phyloP scores from a whole-genome alignment of 2,888 invertebrate genomes.

The Caenorhabditis afra region DNA sequence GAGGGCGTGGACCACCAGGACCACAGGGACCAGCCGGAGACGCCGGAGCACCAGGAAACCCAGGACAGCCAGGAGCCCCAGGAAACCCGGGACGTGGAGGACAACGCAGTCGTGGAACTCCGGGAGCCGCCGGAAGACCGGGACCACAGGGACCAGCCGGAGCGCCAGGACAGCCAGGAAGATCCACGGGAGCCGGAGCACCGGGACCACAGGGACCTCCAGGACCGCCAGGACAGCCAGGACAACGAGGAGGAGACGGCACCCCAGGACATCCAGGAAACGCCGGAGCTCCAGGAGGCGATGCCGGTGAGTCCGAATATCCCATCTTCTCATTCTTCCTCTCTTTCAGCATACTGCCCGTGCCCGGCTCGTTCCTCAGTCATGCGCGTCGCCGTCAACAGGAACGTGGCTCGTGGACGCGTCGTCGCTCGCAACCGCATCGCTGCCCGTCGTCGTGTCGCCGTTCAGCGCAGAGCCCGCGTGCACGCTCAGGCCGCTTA shows the following conservation, averaged over 20 bases:
- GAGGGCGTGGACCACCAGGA: slow-evolving; percentile 57
- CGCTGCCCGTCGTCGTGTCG: slow-evolving; percentile 51
- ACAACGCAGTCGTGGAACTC: slow-evolving; percentile 52
- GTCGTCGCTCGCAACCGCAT: slow-evolving; percentile 46
- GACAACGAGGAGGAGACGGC: slow-evolving; percentile 41
- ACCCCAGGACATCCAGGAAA: slow-evolving; percentile 46
- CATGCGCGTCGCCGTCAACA: slow-evolving; percentile 42
- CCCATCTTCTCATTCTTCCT: background rate
- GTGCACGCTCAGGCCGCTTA: slow-evolving; percentile 43
- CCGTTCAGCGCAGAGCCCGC: slow-evolving; percentile 47
- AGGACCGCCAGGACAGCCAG: slow-evolving; percentile 55
- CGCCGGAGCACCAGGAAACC: slow-evolving; percentile 59
- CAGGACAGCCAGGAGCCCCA: slow-evolving; percentile 54
- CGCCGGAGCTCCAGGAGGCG: slow-evolving; percentile 51
- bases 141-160: slow-evolving; percentile 48
- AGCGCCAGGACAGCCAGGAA: slow-evolving; percentile 55
- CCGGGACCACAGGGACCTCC: slow-evolving; percentile 55
- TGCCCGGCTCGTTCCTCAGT: slow-evolving; percentile 56
- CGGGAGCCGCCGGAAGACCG: slow-evolving; percentile 41
- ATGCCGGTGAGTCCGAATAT: slow-evolving; percentile 28
- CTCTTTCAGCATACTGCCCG: slow-evolving; percentile 33
- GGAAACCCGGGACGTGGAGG: slow-evolving; percentile 53
- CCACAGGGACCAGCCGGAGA: slow-evolving; percentile 49
- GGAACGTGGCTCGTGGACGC: slow-evolving; percentile 40
- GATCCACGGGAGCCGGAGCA: slow-evolving; percentile 36